Conservation (phyloP, 2,888 invertebrate genomes). For the Lasioglossum vierecki region DNA sequence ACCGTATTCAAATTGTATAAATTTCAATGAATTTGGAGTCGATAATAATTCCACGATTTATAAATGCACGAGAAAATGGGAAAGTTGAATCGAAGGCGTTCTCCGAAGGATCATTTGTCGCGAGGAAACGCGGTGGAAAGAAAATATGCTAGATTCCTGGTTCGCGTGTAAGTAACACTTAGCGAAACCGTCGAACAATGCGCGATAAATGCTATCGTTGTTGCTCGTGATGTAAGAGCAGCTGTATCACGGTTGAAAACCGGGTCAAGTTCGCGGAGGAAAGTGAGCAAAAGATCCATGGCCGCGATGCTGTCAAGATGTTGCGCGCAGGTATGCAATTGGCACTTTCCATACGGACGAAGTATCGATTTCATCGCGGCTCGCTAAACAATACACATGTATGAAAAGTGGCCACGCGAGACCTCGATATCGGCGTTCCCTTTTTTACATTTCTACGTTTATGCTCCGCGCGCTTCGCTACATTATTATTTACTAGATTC, state of each 20-base stretch:
- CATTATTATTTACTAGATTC: neutral
- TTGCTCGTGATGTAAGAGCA: conserved; percentile 33
- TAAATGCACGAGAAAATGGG: no score
- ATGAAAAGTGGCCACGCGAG: conserved; percentile 34
- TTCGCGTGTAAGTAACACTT: neutral
- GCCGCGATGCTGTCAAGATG: conserved; percentile 35
- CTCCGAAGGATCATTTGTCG: neutral
- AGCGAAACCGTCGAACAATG: conserved; percentile 6
- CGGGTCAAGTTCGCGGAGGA: conserved; percentile 72
- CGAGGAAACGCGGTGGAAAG: neutral
- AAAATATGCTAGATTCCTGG: neutral
- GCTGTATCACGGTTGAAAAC: conserved; percentile 55
- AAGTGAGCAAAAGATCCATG: conserved; percentile 49
- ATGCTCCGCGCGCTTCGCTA: neutral
- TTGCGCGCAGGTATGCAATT: conserved; percentile 41
- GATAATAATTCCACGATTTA: no score
- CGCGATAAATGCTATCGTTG: conserved; percentile 46
- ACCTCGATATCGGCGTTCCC: neutral
- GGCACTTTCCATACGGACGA: conserved; percentile 18
- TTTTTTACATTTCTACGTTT: neutral
- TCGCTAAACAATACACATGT: conserved; percentile 35
- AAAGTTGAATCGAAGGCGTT: neutral
- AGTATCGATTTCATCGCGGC: conserved; percentile 50
- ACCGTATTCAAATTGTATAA: no score
- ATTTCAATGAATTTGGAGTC: no score